These are phyloP conservation scores for Cosmia trapezina DNA, from an alignment of 2,888 invertebrate genomes.

Conservation along the genomic window DNA sequence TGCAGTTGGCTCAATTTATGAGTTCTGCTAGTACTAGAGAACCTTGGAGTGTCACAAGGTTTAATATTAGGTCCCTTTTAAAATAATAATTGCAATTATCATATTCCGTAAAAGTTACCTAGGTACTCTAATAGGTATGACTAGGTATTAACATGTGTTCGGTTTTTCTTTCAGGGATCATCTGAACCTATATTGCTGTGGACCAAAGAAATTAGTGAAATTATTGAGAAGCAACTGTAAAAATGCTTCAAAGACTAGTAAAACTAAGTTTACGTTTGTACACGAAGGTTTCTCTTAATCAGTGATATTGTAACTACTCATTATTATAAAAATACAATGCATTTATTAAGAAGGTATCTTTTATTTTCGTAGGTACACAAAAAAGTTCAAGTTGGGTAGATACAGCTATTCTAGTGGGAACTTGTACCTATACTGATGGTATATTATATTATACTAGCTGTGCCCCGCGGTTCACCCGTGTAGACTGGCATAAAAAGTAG, in stretches of 20 bases:
- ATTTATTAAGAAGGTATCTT: constrained; percentile 44
- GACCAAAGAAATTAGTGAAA: constrained; percentile 88
- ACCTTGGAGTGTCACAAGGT: constrained; percentile 32
- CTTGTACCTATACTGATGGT: not conserved
- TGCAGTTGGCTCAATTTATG: not conserved
- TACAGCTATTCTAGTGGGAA: not conserved
- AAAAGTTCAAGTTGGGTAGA: not conserved
- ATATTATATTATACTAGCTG: too few relatives aligned
- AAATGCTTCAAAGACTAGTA: constrained; percentile 75
- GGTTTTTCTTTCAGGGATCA: constrained; percentile 78
- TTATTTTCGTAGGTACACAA: constrained; percentile 22
- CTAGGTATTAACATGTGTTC: constrained; percentile 1
- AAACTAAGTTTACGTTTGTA: constrained; percentile 84
- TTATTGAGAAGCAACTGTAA: constrained; percentile 81
- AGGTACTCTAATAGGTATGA: not conserved
- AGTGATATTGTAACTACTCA: constrained; percentile 52
- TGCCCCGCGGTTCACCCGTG: too few relatives aligned
- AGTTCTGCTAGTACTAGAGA: not conserved
- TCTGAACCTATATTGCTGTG: constrained; percentile 85
- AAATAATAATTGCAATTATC: not conserved
- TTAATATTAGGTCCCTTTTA: not conserved
- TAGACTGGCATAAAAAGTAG: too few relatives aligned
- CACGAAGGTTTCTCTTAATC: constrained; percentile 85
- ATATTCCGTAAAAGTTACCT: not conserved
- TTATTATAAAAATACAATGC: constrained; percentile 57